Evolutionary conservation across 2,113 vertebrate genomes (phyloP), one percentile per base, ranked within the genome.

Genomic region (Choloepus hoffmanni): DNA sequence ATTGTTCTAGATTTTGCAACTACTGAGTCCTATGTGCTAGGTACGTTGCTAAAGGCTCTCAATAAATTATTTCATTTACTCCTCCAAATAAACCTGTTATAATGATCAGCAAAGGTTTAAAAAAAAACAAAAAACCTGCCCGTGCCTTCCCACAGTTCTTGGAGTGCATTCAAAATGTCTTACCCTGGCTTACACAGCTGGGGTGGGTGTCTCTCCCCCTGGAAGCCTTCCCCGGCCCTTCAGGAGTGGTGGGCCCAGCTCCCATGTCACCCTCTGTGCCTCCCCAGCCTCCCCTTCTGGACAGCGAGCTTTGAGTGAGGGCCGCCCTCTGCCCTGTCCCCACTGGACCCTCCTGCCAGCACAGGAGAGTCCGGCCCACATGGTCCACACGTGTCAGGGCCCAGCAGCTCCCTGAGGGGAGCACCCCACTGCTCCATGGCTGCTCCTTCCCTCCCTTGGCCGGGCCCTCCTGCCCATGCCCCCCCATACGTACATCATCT

Each of bases 401-500:
- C 18, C 65, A 33, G 30, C 65, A 33, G 65, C 36, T 53, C 81
- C 81, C 23, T 7, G 4, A 18, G 45, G 53, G 26, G 33, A 10
- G 14, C 10, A 0, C 28, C 48, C 19, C 30, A 14, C 65, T 33
- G 5, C 36, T 43, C 79, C 55, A 16, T 7, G 12, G 28, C n/a
- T 5, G 19, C 90, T 50, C 82, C 60, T 2, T 70, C 30, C 36
- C 23, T 40, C 15, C 3, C 60, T 1, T 33, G 1, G 60, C n/a
- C 1, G 2, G 50, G 95, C 87, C 90, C 30, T 0, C 3, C 14
- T 16, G 1, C 4, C 60, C 55, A 8, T 33, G 36, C 36, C 97
- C 18, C 90, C 96, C 86, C 10, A 0, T 95, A 98, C 99, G 98
- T 97, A 99, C 99, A 12, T 99, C 99, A 63, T 99, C 99, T 98